Conservation (phyloP, 2,888 invertebrate species). For the Parthenolecanium corni region DNA sequence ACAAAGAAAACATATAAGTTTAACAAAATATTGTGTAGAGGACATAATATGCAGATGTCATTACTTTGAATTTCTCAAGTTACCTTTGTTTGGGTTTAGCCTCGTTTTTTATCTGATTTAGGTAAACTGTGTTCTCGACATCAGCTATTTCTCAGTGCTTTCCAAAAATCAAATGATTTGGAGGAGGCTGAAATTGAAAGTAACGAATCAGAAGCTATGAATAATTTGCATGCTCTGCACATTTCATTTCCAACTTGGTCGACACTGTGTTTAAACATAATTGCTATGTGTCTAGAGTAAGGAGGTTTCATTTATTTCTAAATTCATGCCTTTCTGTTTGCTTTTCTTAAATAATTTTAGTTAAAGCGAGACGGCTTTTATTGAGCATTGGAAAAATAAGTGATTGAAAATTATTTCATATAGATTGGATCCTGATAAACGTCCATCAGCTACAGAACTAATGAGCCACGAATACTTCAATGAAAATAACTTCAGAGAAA, state of each 20-base stretch:
- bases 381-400: no score
- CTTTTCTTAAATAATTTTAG: neutral
- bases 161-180: neutral
- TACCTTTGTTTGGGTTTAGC: no score
- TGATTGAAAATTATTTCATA: constrained; percentile 26
- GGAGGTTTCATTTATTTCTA: neutral
- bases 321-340: neutral
- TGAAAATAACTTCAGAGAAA: constrained; percentile 47
- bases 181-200: neutral
- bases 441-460: constrained; percentile 52
- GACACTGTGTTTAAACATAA: neutral
- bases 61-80: no score
- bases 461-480: constrained; percentile 54
- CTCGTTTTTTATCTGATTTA: no score
- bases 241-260: constrained; percentile 13
- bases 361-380: no score
- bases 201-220: constrained; percentile 8
- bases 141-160: neutral
- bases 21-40: no score
- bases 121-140: constrained; percentile 17
- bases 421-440: constrained; percentile 49
- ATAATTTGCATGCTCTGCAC: constrained; percentile 17
- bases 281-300: constrained; percentile 11
- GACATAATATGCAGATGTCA: no score
- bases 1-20: no score